Evolutionary conservation across 2,888 invertebrate genomes (phyloP).

Genomic region (Dugesia japonica): DNA sequence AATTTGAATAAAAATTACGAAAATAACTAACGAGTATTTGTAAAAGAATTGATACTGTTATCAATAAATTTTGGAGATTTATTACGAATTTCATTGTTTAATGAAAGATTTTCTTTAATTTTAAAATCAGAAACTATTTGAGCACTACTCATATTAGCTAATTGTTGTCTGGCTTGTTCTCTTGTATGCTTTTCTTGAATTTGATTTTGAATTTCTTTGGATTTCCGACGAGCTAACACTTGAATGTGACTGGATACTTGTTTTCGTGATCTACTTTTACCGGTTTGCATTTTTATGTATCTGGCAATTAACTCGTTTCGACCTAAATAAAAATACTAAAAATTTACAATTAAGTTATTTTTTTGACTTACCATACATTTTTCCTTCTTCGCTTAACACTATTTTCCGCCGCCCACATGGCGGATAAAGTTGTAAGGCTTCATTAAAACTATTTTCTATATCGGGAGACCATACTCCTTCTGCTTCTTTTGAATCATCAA

Average conservation of each 20-base stretch:
- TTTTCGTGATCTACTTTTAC: slow-evolving; percentile 95
- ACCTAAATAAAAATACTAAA: slow-evolving; percentile 54
- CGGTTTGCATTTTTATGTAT: slow-evolving; percentile 96
- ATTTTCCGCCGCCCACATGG: slow-evolving; percentile 98
- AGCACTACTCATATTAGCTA: slow-evolving; percentile 86
- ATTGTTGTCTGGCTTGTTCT: slow-evolving; percentile 87
- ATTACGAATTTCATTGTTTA: neutral
- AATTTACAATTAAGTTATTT: neutral
- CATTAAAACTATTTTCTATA: slow-evolving; percentile 99
- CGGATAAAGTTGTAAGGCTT: slow-evolving; percentile 96
- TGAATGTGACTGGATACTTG: slow-evolving; percentile 99
- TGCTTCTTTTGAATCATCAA: slow-evolving; percentile 31
- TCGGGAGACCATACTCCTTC: slow-evolving; percentile 99
- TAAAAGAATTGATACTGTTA: slow-evolving; percentile 1
- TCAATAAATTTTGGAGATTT: slow-evolving; percentile 1
- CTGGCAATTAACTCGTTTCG: slow-evolving; percentile 98
- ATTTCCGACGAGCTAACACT: slow-evolving; percentile 85
- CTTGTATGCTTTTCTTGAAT: slow-evolving; percentile 67
- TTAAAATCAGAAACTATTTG: slow-evolving; percentile 77
- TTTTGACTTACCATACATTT: slow-evolving; percentile 92
- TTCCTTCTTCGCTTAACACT: slow-evolving; percentile 97
- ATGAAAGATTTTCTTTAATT: slow-evolving; percentile 14
- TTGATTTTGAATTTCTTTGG: slow-evolving; percentile 54
- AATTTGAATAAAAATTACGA: neutral
- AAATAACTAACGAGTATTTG: slow-evolving; percentile 3